These are phyloP conservation scores for Microctenopoma stevenorrisi DNA, from an alignment of 2,797 vertebrate species.

Conservation along the genomic window DNA sequence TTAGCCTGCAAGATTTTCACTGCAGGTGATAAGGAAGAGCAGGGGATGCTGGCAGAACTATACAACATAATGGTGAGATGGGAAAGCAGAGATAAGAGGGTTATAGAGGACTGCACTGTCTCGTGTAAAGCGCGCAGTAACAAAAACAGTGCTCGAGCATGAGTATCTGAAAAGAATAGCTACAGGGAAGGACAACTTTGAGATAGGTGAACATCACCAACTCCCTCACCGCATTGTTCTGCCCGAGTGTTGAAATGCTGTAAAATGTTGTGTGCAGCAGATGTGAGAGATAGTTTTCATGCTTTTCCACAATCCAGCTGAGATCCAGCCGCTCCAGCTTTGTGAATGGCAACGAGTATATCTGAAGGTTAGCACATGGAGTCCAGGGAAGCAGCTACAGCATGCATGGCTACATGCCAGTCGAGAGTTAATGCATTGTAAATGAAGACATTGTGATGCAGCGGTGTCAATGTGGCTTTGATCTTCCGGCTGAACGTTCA, in stretches of 20 bases:
- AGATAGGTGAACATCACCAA: conserved; percentile 52
- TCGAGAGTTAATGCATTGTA: conserved; percentile 46
- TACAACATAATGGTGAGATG: conserved; percentile 76
- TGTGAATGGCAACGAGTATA: conserved; percentile 10
- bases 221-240: conserved; percentile 24
- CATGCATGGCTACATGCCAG: conserved; percentile 21
- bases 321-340: conserved; percentile 44
- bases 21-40: conserved; percentile 76
- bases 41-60: conserved; percentile 64
- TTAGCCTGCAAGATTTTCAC: conserved; percentile 79
- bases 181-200: conserved; percentile 64
- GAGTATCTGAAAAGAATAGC: conserved; percentile 71
- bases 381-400: conserved; percentile 36
- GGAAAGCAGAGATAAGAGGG: conserved; percentile 66
- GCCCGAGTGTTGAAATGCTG: conserved; percentile 43
- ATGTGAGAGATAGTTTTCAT: conserved; percentile 42
- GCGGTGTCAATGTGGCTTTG: conserved; percentile 61
- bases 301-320: conserved; percentile 22
- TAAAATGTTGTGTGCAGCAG: conserved; percentile 19
- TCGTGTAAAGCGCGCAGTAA: conserved; percentile 46
- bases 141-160: conserved; percentile 57
- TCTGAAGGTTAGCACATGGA: conserved; percentile 49
- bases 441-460: conserved; percentile 59
- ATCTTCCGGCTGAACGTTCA: conserved; percentile 60
- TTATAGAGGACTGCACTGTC: conserved; percentile 60